phyloP scores from a whole-genome alignment of 2,113 vertebrate genomes.

The Tetrax tetrax region DNA sequence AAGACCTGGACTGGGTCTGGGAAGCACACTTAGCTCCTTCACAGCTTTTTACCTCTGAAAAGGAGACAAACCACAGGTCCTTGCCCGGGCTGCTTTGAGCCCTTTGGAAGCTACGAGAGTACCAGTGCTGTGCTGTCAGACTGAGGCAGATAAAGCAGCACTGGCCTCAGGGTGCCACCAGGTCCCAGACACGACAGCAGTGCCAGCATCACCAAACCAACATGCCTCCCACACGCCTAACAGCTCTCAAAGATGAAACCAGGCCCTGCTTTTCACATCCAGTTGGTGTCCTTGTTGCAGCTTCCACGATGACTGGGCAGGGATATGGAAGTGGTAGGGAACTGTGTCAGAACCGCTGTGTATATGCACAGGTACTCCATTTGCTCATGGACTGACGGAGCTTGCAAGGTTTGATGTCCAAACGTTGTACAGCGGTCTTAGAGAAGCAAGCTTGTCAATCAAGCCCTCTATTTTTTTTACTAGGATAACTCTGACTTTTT shows the following conservation, averaged over 20 bases:
- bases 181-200: background rate
- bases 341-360: background rate
- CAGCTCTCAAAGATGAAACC: background rate
- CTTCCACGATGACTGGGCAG: background rate
- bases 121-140: background rate
- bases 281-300: rapidly evolving
- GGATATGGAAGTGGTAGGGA: background rate
- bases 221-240: rapidly evolving
- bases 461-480: background rate
- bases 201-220: too few relatives aligned
- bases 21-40: background rate
- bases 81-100: background rate
- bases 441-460: background rate
- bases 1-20: background rate
- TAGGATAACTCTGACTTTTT: background rate
- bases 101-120: background rate
- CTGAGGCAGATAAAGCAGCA: background rate
- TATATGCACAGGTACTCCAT: background rate
- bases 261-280: background rate
- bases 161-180: background rate
- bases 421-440: background rate
- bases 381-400: background rate
- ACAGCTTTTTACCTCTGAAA: background rate
- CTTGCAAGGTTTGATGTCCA: background rate
- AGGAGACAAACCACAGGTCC: background rate